Evolutionary conservation across 2,797 vertebrate species (phyloP).

Genomic region (Anguilla pacifica): DNA sequence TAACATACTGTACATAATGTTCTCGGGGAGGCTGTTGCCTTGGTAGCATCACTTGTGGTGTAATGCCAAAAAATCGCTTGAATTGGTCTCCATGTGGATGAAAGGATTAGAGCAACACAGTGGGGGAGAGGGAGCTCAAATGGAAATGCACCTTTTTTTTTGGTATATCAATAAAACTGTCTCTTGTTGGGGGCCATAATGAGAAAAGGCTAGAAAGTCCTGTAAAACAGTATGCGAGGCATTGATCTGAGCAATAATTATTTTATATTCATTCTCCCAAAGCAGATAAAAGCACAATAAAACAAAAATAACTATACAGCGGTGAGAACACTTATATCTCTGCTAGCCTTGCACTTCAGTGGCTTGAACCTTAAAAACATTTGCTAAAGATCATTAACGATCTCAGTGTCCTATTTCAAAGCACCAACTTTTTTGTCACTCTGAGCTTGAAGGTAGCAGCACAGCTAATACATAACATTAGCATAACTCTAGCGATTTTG

Average conservation of each 20-base stretch:
- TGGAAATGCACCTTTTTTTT: not conserved
- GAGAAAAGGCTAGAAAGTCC: not conserved
- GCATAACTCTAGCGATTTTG: not conserved
- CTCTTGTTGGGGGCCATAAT: not conserved
- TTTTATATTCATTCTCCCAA: not conserved
- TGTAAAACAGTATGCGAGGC: not conserved
- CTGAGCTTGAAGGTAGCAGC: not conserved
- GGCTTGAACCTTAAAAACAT: not conserved
- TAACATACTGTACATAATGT: slow-evolving; percentile 20
- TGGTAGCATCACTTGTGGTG: slow-evolving; percentile 16
- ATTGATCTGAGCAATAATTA: not conserved
- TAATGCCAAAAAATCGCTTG: slow-evolving; percentile 20
- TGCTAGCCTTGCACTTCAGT: not conserved
- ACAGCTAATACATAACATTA: not conserved
- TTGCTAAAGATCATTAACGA: not conserved
- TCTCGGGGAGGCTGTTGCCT: slow-evolving; percentile 18
- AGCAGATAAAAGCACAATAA: slow-evolving; percentile 5
- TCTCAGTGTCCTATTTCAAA: not conserved
- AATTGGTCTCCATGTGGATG: slow-evolving; percentile 14
- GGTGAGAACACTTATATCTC: not conserved
- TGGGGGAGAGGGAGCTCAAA: slow-evolving; percentile 7
- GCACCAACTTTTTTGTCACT: not conserved
- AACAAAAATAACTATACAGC: not conserved
- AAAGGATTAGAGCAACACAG: slow-evolving; percentile 16
- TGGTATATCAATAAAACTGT: not conserved